Evolutionary conservation across 1,140 invertebrate genomes (phyloP).

Genomic region (Ctenoplectra terminalis): DNA sequence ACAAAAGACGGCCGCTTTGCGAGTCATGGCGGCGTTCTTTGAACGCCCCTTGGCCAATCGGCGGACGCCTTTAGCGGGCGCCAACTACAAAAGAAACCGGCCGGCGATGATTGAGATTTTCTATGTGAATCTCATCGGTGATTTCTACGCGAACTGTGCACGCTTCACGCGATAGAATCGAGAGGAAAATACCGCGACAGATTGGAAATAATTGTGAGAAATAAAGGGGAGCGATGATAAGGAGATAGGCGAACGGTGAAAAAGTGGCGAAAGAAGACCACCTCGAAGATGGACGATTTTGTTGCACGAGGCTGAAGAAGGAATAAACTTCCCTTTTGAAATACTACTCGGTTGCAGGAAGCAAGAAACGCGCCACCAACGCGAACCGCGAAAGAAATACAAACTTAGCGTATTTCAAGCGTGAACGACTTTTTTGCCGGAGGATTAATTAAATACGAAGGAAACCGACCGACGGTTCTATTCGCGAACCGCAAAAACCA

Average conservation of each 20-base stretch:
- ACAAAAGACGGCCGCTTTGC: conserved; percentile 75
- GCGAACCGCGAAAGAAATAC: conserved; percentile 4
- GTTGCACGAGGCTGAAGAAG: not conserved
- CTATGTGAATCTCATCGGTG: conserved; percentile 50
- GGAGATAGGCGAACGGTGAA: not conserved
- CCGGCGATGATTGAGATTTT: conserved; percentile 78
- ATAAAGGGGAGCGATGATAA: not conserved
- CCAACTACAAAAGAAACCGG: conserved; percentile 75
- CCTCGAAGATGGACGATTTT: not conserved
- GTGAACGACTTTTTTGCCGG: not conserved
- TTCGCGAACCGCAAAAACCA: not conserved
- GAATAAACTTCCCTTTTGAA: not conserved
- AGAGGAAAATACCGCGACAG: conserved; percentile 20
- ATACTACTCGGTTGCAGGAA: not conserved
- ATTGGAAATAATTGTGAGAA: not conserved
- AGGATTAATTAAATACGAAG: conserved; percentile 35
- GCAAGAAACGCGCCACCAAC: conserved; percentile 18
- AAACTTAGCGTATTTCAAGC: conserved; percentile 4
- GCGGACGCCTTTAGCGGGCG: conserved; percentile 73
- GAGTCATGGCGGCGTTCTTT: conserved; percentile 82
- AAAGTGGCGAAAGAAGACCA: not conserved
- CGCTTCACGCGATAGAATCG: not conserved
- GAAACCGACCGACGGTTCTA: conserved; percentile 1
- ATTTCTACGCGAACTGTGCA: conserved; percentile 4
- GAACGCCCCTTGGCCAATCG: conserved; percentile 81